Conservation (phyloP, 1,140 invertebrate genomes). For the Mizuhopecten yessoensis region DNA sequence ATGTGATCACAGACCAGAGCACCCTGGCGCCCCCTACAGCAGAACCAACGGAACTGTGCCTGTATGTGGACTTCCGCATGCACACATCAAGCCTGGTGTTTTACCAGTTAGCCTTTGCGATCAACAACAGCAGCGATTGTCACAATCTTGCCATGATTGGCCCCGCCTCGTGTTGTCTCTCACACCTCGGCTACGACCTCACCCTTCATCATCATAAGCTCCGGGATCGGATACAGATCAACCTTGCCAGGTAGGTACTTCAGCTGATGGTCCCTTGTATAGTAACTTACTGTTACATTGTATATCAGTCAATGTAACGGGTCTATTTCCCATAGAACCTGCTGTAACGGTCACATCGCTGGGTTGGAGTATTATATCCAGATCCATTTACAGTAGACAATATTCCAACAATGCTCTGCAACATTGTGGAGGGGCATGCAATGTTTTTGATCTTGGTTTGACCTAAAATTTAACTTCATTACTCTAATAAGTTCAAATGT, state of each 20-base stretch:
- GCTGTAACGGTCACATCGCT: too few relatives aligned
- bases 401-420: too few relatives aligned
- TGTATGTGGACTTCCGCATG: slow-evolving; percentile 58
- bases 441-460: too few relatives aligned
- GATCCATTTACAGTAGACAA: too few relatives aligned
- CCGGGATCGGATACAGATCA: slow-evolving; percentile 59
- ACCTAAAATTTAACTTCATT: too few relatives aligned
- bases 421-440: too few relatives aligned
- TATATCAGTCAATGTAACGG: too few relatives aligned
- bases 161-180: slow-evolving; percentile 42
- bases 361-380: too few relatives aligned
- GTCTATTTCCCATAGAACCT: too few relatives aligned
- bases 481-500: too few relatives aligned
- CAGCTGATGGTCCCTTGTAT: too few relatives aligned
- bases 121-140: slow-evolving; percentile 50
- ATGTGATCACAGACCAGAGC: slow-evolving; percentile 55
- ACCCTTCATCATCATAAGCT: slow-evolving; percentile 59
- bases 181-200: slow-evolving; percentile 53
- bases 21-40: slow-evolving; percentile 21
- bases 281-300: too few relatives aligned
- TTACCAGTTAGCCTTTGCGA: slow-evolving; percentile 53
- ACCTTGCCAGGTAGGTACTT: slow-evolving; percentile 50
- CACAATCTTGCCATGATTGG: slow-evolving; percentile 43
- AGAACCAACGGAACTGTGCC: slow-evolving; percentile 41
- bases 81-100: slow-evolving; percentile 62